phyloP scores from a whole-genome alignment of 53 echinoderm and acorn worm species.

The Antedon mediterranea region DNA sequence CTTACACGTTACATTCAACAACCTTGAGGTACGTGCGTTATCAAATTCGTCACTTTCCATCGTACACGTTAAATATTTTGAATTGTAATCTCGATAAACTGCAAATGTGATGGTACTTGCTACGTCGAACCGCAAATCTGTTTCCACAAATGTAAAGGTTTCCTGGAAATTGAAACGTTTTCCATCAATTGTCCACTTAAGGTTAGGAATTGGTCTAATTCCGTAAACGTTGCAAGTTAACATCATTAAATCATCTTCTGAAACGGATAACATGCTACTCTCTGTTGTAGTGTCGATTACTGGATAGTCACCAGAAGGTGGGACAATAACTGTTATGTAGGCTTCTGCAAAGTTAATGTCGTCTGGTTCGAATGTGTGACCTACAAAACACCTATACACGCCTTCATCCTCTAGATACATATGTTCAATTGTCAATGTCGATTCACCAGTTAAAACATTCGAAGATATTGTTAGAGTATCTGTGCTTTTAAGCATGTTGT shows the following conservation, averaged over 20 bases:
- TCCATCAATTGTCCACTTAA: too few relatives aligned
- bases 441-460: constrained; percentile 1
- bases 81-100: too few relatives aligned
- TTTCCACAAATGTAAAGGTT: too few relatives aligned
- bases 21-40: too few relatives aligned
- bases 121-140: too few relatives aligned
- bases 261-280: not conserved
- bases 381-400: constrained; percentile 25
- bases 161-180: too few relatives aligned
- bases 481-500: not conserved
- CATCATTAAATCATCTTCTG: not conserved
- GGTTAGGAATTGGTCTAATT: too few relatives aligned
- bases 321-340: not conserved
- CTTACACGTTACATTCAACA: too few relatives aligned
- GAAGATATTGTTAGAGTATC: not conserved
- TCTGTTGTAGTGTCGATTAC: not conserved
- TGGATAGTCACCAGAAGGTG: not conserved
- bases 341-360: constrained; percentile 21
- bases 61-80: too few relatives aligned
- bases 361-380: constrained; percentile 2
- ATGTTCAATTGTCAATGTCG: constrained; percentile 8
- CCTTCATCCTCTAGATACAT: constrained; percentile 15
- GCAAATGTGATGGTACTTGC: too few relatives aligned
- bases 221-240: too few relatives aligned
- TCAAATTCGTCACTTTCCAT: too few relatives aligned